These are phyloP conservation scores for Onychostruthus taczanowskii DNA, from an alignment of 2,113 vertebrate species.

Conservation along the genomic window DNA sequence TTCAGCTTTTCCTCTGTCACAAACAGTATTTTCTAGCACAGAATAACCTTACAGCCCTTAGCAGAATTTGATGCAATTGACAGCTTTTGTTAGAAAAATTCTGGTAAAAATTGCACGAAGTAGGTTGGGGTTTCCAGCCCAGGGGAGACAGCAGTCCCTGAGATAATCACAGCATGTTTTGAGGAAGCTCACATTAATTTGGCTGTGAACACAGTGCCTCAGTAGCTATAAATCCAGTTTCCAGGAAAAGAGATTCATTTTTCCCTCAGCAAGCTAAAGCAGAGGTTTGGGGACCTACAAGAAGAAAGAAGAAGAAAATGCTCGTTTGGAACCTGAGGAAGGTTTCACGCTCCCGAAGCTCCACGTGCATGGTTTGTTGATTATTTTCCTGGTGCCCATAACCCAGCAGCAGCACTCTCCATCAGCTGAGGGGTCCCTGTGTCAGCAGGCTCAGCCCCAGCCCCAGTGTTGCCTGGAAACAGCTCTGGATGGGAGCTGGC, in stretches of 20 bases:
- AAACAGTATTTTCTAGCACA: not conserved
- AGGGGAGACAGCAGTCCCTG: conserved; percentile 12
- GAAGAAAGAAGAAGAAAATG: not conserved
- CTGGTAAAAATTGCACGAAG: not conserved
- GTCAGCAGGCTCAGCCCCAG: not conserved
- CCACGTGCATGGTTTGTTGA: not conserved
- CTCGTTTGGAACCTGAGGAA: not conserved
- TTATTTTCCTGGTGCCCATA: not conserved
- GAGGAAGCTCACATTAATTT: conserved; percentile 47
- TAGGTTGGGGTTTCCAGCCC: conserved; percentile 10
- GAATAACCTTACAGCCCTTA: not conserved
- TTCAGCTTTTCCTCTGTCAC: conserved; percentile 9
- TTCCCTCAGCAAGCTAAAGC: not conserved
- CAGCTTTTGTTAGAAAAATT: conserved; percentile 29
- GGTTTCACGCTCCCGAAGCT: not conserved
- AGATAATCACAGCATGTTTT: conserved; percentile 52
- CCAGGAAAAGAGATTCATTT: not conserved
- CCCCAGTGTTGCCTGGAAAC: conserved; percentile 40
- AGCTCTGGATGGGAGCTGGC: not conserved
- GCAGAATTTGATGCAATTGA: conserved; percentile 21
- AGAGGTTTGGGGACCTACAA: not conserved
- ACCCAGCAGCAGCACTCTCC: not conserved
- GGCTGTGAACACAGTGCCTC: conserved; percentile 29
- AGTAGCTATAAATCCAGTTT: not conserved
- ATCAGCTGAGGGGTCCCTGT: not conserved